Evolutionary conservation across 2,888 invertebrate genomes (phyloP), one percentile per base, ranked within the genome.

Genomic region (Harpalus rufipes): DNA sequence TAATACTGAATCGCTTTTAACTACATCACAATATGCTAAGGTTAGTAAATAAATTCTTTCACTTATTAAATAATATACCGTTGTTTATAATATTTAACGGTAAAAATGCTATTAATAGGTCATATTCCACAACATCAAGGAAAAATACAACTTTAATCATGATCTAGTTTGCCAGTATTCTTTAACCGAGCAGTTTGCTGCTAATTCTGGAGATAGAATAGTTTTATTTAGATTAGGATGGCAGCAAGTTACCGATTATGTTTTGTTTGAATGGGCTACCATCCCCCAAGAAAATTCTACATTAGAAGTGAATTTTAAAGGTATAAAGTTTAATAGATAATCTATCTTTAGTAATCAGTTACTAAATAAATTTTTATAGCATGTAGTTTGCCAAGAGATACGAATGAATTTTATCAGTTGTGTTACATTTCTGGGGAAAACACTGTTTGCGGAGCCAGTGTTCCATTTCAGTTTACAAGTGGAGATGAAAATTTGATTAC

Each of bases 181-280:
- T 7, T 14, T 79, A 16, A 87, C 86, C 61, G 88, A 88, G 41
- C 88, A 89, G 82, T 90, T 89, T 83, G 87, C 86, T 39, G 88
- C 89, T 16, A 88, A 90, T 84, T 89, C 90, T 85, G 90, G 90
- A 3, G 91, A 90, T 86, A 87, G 90, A 76, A 87, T 91, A 56
- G 90, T 89, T 32, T 89, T 91, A 63, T 90, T 89, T 87, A 90
- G 89, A 86, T 85, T 90, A n/a, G 91, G 90, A 4, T 91, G 90
- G 90, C 88, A 86, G 59, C 88, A 88, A 79, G 88, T 90, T n/a
- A 90, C 89, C 82, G 90, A 90, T 85, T 90, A 90, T 85, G 85
- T 90, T 32, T 86, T 90, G 14, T 90, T 90, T 82, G 90, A 90
- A 86, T 90, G 90, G 90, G 89, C 87, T 25, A 88, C 89, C 2